phyloP scores from a whole-genome alignment of 2,113 vertebrate species.

The Falcunculus frontatus region DNA sequence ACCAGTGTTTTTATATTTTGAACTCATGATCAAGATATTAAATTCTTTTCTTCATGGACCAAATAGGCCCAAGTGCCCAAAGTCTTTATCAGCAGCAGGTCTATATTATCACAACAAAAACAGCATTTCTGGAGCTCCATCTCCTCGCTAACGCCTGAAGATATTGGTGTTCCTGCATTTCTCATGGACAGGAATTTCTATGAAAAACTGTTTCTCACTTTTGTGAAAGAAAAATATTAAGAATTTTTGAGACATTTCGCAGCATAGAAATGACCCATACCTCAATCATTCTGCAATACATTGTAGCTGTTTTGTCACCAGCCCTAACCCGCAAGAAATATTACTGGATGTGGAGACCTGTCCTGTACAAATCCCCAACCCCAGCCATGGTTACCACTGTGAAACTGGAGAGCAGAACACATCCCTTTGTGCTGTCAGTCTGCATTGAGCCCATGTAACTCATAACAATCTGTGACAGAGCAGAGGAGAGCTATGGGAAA shows the following conservation, averaged over 20 bases:
- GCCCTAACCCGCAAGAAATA: not conserved
- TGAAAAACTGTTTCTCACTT: not conserved
- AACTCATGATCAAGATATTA: not conserved
- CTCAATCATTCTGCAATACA: not conserved
- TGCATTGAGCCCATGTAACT: rapidly evolving
- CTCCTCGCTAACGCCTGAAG: not conserved
- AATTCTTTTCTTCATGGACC: not conserved
- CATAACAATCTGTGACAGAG: not conserved
- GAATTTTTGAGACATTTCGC: not conserved
- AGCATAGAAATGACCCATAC: not conserved
- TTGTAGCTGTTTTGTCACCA: not conserved
- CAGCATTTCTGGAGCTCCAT: not conserved
- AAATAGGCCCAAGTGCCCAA: not conserved
- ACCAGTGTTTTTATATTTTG: not conserved
- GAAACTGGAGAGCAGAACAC: not conserved
- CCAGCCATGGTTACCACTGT: rapidly evolving
- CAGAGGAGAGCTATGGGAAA: not conserved
- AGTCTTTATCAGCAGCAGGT: not conserved
- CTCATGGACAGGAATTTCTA: not conserved
- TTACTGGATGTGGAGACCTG: not conserved
- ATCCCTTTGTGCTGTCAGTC: not conserved
- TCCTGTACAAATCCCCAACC: rapidly evolving
- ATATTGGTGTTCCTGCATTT: not conserved
- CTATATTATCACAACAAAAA: not conserved
- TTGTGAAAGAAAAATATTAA: not conserved